phyloP scores from a whole-genome alignment of 2,113 vertebrate species.

The Saccopteryx bilineata region DNA sequence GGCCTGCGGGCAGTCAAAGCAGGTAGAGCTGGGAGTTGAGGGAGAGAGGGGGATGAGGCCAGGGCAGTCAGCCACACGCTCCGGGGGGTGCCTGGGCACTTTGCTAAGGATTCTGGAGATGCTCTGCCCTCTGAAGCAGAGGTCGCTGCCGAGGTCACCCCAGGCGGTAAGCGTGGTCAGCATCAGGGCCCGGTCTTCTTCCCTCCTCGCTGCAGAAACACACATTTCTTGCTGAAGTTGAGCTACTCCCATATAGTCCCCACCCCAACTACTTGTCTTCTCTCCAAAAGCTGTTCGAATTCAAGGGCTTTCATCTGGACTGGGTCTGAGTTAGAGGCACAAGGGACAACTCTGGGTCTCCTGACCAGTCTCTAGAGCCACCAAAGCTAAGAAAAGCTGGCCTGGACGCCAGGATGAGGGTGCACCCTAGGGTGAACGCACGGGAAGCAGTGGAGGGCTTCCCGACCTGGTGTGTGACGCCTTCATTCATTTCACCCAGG shows the following conservation, averaged over 20 bases:
- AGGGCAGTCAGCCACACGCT: background rate
- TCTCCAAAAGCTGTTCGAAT: background rate
- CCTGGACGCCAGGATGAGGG: background rate
- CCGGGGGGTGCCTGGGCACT: background rate
- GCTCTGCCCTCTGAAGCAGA: background rate
- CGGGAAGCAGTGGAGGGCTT: background rate
- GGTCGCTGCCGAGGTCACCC: background rate
- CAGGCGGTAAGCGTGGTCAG: background rate
- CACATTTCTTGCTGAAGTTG: background rate
- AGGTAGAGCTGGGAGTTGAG: background rate
- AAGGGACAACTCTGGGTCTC: background rate
- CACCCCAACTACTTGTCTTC: background rate
- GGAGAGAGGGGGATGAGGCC: background rate
- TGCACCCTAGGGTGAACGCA: background rate
- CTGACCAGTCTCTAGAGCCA: background rate
- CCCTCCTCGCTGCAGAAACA: background rate
- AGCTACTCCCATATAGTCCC: background rate
- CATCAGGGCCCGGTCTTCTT: accelerated
- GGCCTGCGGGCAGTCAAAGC: background rate
- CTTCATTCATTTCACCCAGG: background rate
- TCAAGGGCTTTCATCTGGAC: background rate
- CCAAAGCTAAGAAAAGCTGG: background rate
- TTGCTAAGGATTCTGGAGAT: accelerated
- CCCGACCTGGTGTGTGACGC: background rate
- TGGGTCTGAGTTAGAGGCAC: conserved; percentile 3